Evolutionary conservation across 2,113 vertebrate genomes (phyloP).

Genomic region (Ctenodactylus gundi): DNA sequence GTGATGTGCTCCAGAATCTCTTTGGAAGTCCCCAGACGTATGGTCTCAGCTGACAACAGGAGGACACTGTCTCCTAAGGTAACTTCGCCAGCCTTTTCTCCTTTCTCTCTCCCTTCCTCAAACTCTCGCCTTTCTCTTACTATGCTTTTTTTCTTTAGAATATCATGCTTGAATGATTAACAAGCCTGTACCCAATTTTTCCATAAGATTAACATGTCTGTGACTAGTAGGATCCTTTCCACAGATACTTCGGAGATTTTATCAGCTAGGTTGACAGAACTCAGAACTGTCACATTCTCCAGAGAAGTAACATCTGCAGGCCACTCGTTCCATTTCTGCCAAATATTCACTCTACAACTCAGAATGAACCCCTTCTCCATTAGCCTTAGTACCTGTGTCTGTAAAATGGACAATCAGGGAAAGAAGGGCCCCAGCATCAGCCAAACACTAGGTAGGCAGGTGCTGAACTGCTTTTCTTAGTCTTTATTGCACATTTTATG

Average conservation of each 20-base stretch:
- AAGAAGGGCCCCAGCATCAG: background rate
- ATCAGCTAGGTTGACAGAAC: background rate
- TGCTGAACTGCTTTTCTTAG: background rate
- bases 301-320: background rate
- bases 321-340: background rate
- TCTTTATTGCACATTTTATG: background rate
- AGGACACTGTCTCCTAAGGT: background rate
- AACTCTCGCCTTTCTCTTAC: no score
- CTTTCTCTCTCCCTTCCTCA: background rate
- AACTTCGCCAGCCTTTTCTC: background rate
- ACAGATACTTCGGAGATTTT: background rate
- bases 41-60: background rate
- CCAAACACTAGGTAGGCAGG: background rate
- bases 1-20: background rate
- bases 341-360: background rate
- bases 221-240: background rate
- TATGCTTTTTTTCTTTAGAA: background rate
- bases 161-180: background rate
- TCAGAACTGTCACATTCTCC: background rate
- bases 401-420: background rate
- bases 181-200: background rate
- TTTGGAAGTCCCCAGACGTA: background rate
- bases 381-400: background rate
- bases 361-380: background rate
- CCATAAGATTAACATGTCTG: background rate